Percentiles rank a stretch among this genome's conserved stretches.
phyloP scores from a whole-genome alignment of 2,113 vertebrate species.

The Gadus chalcogrammus region DNA sequence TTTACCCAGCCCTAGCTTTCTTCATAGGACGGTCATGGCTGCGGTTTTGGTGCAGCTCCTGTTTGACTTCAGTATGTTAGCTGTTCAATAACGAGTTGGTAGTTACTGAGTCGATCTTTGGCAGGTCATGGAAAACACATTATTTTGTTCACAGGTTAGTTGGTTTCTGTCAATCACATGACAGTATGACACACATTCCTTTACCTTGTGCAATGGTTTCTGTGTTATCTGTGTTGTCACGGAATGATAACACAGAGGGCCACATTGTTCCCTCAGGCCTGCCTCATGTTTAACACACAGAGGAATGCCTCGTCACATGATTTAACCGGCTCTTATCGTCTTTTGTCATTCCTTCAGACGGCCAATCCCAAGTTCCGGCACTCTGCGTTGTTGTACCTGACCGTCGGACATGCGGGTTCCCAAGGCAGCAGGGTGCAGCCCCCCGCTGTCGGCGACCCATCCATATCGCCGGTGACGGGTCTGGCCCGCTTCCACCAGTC shows the following conservation, averaged over 20 bases:
- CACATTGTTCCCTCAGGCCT: background rate
- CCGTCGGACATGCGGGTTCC: slow-evolving; percentile 52
- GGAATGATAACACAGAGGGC: background rate
- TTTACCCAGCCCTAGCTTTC: too few species aligned
- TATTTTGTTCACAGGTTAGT: too few species aligned
- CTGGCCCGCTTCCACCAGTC: slow-evolving; percentile 86
- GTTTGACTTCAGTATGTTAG: too few species aligned
- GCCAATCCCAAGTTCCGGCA: slow-evolving; percentile 52
- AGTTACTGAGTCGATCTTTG: too few species aligned
- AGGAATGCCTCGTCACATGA: background rate
- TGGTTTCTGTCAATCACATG: too few species aligned
- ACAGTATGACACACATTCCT: too few species aligned
- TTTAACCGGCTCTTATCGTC: slow-evolving; percentile 12
- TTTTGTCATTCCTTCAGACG: slow-evolving; percentile 22
- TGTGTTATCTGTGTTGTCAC: background rate
- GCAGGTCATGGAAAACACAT: too few species aligned
- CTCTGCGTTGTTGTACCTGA: slow-evolving; percentile 60
- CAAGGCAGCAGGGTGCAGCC: slow-evolving; percentile 32
- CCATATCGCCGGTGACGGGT: too few species aligned
- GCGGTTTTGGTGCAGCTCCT: too few species aligned
- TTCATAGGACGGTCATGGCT: too few species aligned
- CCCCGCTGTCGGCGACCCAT: too few species aligned
- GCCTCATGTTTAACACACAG: background rate
- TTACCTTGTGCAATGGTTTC: background rate
- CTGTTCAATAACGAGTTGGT: too few species aligned